Evolutionary conservation across 2,888 invertebrate genomes (phyloP), one percentile per base, ranked within the genome.

Genomic region (Seladonia tumulorum): DNA sequence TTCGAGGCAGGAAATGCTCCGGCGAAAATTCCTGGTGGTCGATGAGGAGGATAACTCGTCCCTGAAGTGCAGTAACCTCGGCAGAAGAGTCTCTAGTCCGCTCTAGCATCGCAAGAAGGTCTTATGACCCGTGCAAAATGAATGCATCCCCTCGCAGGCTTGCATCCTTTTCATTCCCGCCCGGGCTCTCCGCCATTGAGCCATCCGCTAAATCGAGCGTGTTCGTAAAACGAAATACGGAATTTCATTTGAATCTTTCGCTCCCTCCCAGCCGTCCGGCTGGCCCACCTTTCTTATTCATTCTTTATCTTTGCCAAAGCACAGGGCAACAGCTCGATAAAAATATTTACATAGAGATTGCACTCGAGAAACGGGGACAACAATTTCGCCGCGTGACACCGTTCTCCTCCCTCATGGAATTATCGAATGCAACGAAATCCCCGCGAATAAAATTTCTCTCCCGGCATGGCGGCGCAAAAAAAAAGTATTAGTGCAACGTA

Each of bases 41-140:
- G 89, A 87, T 90, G 90, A 91, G 90, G 82, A 90, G 91, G 92
- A 92, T 94, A 94, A 94, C 93, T 93, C 91, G 93, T 94, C 94
- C 94, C 94, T 83, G 87, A 94, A 94, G 94, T 94, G 93, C 93
- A 93, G 93, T 94, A 94, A 94, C 94, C 93, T 92, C 92, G 88
- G 92, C 91, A 86, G 84, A 92, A 90, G 90, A 93, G 91, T 90
- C 86, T 88, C 89, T 76, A 86, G 84, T 85, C 89, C 88, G 88
- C 82, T 83, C 88, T n/a, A 81, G 86, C 85, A 90, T 88, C 89
- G 83, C 88, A 87, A 87, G 91, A 90, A 90, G 91, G 90, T 91
- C 93, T 93, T 93, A 93, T 93, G 94, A 93, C 90, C 93, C 93
- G 93, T 94, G 92, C 92, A 94, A 94, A 94, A 94, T 94, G 93